Evolutionary conservation across 2,113 vertebrate species (phyloP).

Genomic region (Dipodomys ordii): DNA sequence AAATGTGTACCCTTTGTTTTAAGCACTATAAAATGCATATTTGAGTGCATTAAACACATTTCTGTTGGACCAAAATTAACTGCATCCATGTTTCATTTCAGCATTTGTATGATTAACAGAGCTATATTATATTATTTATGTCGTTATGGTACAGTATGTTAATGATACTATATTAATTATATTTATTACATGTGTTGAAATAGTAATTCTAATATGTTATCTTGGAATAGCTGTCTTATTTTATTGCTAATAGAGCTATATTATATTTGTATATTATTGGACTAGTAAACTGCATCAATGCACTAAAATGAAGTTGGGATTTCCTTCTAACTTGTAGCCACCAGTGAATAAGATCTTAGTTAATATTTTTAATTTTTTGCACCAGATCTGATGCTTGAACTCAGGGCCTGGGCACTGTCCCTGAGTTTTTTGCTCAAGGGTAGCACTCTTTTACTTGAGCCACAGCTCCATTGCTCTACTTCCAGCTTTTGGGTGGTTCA

Average conservation of each 20-base stretch:
- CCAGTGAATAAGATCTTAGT: background rate
- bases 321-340: background rate
- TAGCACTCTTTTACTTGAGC: too few relatives aligned
- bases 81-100: background rate
- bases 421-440: too few relatives aligned
- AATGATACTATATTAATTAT: too few relatives aligned
- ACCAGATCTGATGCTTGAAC: too few relatives aligned
- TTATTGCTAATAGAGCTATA: background rate
- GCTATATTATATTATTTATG: background rate
- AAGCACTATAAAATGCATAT: conserved; percentile 7
- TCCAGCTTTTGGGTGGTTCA: too few relatives aligned
- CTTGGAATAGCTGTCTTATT: too few relatives aligned
- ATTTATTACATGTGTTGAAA: too few relatives aligned
- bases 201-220: too few relatives aligned
- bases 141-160: too few relatives aligned
- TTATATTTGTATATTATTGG: background rate
- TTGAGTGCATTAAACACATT: background rate
- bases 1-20: background rate
- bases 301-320: background rate
- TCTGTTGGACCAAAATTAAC: background rate
- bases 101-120: background rate
- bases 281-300: background rate
- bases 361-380: too few relatives aligned
- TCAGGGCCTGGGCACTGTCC: too few relatives aligned
- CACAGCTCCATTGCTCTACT: too few relatives aligned